Evolutionary conservation across 2,113 vertebrate species (phyloP).

Genomic region (Elachura formosa): DNA sequence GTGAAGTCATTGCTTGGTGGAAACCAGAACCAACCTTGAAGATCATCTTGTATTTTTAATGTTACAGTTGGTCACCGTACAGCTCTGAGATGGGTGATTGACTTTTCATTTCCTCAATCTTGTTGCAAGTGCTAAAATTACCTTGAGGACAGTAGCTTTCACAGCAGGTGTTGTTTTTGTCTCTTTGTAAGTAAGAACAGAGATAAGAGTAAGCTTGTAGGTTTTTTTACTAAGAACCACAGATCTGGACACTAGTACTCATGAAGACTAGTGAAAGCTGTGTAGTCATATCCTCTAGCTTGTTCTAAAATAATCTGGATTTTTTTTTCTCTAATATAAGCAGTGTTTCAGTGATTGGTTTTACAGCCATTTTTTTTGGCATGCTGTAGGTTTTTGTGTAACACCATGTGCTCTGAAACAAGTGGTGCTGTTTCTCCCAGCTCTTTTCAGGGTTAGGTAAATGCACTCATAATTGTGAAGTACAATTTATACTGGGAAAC

Average conservation of each 20-base stretch:
- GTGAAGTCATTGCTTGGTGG: not conserved
- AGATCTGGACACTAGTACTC: not conserved
- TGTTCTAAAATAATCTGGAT: not conserved
- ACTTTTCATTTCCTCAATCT: not conserved
- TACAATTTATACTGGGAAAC: not conserved
- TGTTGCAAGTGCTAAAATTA: not conserved
- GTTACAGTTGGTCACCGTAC: fast-evolving
- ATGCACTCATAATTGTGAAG: not conserved
- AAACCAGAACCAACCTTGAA: not conserved
- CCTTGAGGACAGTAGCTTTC: not conserved
- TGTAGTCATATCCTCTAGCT: not conserved
- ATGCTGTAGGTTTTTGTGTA: not conserved
- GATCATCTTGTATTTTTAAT: not conserved
- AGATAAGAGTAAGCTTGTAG: not conserved
- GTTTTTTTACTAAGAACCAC: fast-evolving
- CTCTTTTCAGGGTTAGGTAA: not conserved
- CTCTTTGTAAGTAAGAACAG: not conserved
- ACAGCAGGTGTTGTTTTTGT: not conserved
- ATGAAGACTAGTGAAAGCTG: not conserved
- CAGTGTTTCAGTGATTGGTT: not conserved
- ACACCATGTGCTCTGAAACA: not conserved
- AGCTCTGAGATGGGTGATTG: not conserved
- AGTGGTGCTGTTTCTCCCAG: not conserved
- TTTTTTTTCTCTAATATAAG: not conserved
- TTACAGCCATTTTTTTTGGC: no score